phyloP scores from a whole-genome alignment of 2,113 vertebrate genomes.

The Pelodiscus sinensis region DNA sequence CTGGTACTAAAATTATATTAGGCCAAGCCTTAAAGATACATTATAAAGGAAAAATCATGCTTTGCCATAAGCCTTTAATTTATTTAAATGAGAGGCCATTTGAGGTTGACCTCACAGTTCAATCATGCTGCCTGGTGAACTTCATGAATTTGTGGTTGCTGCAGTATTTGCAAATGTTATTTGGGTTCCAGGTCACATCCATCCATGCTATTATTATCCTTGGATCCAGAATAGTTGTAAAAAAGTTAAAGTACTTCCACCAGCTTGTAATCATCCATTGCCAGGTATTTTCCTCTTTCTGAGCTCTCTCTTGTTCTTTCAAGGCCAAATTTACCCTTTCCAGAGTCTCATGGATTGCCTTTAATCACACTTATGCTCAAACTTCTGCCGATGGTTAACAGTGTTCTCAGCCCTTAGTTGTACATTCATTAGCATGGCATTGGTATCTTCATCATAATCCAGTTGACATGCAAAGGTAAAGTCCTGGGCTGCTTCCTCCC shows the following conservation, averaged over 20 bases:
- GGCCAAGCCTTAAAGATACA: neutral
- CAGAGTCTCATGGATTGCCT: constrained; percentile 72
- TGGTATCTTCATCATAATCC: constrained; percentile 78
- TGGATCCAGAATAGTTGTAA: neutral
- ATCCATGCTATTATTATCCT: neutral
- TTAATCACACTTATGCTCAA: constrained; percentile 77
- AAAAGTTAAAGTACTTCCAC: neutral
- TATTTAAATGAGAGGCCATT: neutral
- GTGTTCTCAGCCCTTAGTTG: constrained; percentile 76
- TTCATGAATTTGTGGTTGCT: neutral
- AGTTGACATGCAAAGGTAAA: constrained; percentile 78
- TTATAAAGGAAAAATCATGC: neutral
- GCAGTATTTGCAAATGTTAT: neutral
- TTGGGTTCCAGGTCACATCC: neutral
- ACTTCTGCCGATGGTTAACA: constrained; percentile 78
- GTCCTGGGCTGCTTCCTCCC: constrained; percentile 79
- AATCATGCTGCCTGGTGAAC: neutral
- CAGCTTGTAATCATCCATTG: neutral
- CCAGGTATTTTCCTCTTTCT: constrained; percentile 45
- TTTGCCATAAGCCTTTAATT: neutral
- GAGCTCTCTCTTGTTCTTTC: constrained; percentile 75
- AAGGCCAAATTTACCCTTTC: constrained; percentile 75
- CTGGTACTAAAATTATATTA: neutral
- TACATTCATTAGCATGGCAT: constrained; percentile 74
- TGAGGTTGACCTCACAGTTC: neutral